Conservation (phyloP, 2,797 vertebrate genomes). For the Decapterus maruadsi region DNA sequence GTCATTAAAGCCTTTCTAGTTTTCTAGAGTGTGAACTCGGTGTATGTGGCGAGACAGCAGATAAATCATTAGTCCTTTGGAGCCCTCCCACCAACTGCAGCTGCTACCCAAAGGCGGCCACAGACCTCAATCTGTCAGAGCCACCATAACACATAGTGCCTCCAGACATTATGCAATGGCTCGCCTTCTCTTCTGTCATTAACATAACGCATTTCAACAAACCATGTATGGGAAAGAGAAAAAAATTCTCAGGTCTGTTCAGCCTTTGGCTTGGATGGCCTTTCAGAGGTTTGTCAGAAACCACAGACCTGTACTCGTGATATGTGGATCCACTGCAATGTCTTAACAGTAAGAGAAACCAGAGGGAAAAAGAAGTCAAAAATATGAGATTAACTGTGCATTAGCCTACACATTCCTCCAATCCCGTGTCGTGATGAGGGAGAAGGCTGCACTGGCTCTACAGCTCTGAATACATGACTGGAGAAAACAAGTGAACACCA, state of each 20-base stretch:
- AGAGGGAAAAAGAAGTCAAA: constrained; percentile 2
- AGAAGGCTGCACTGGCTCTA: background rate
- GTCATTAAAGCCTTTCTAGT: constrained; percentile 47
- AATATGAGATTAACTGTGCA: constrained; percentile 26
- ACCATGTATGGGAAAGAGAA: constrained; percentile 23
- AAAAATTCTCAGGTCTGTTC: constrained; percentile 4
- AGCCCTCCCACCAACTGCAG: constrained; percentile 80
- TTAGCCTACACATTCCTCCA: constrained; percentile 11
- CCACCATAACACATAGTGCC: constrained; percentile 50
- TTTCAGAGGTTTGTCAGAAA: constrained; percentile 20
- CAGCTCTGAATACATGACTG: constrained; percentile 36
- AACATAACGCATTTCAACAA: constrained; percentile 46
- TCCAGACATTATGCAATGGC: constrained; percentile 55
- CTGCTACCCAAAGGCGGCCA: constrained; percentile 78
- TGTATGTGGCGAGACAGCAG: constrained; percentile 39
- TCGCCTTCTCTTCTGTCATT: constrained; percentile 50
- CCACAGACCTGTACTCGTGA: constrained; percentile 11
- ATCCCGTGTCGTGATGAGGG: constrained; percentile 2
- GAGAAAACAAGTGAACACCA: constrained; percentile 16
- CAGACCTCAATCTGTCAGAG: constrained; percentile 86
- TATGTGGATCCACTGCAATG: background rate
- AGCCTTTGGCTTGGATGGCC: constrained; percentile 21
- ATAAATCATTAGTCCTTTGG: constrained; percentile 78
- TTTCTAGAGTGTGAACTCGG: constrained; percentile 17
- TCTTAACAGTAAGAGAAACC: constrained; percentile 2